Base-by-base conservation (phyloP, 2,113 vertebrate species). In the Scortum barcoo region DNA sequence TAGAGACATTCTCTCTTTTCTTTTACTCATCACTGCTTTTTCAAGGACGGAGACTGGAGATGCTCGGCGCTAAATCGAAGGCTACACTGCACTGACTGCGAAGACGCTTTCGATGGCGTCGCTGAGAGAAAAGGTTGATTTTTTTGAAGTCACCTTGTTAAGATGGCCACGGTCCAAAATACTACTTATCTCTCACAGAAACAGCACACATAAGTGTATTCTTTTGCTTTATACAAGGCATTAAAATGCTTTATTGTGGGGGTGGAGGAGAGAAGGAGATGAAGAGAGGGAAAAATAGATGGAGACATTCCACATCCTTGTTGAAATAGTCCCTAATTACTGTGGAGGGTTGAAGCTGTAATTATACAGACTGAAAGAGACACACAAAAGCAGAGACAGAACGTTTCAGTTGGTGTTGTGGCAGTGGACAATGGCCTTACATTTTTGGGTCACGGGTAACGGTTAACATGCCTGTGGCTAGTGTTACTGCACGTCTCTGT, bases 271-370 rank as follows among this genome's bases (percentile, higher is more conserved):
- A 84, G 56, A 38, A 48, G 54, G 60, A 85, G 83, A 75, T 63
- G 86, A 72, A 57, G 83, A 76, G 74, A 66, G 66, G 71, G 79
- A 50, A 71, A 87, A 80, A 60, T 74, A 78, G 77, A 90, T 85
- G 83, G 88, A 88, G 84, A 87, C 80, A 85, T 83, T 89, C 88
- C 85, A 81, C 86, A 81, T 92, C 91, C 89, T 91, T 62, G 91
- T 92, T 88, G 88, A 93, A 93, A 89, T 86, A 70, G 81, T 86
- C 90, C 83, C 78, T 95, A 92, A 95, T 95, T 94, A 93, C 90
- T 84, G 87, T 80, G 83, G 79, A 89, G 84, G 83, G 80, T 86
- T 86, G 78, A 90, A 89, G 85, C 86, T 94, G 86, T 94, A 93
- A 94, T 95, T 93, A 93, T 60, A 86, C 46, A 69, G 88, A 80